Evolutionary conservation across 92 coral and sea anemone genomes (phyloP).

Genomic region (Parazoanthus atlanticus): DNA sequence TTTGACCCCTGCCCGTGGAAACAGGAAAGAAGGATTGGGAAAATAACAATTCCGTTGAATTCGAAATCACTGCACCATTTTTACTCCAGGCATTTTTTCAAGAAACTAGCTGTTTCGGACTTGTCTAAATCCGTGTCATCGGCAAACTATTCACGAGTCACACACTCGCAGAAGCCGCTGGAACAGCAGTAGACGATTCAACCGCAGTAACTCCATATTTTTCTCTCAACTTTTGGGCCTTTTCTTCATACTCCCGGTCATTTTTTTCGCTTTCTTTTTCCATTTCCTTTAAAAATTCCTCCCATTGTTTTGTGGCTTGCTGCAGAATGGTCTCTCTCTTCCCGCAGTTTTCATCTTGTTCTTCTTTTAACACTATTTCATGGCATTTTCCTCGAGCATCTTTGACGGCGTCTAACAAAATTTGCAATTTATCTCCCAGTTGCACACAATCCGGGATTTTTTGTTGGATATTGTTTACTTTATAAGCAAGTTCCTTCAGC

Average conservation of each 20-base stretch:
- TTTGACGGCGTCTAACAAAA: conserved; percentile 69
- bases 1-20: too few relatives aligned
- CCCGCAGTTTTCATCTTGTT: conserved; percentile 65
- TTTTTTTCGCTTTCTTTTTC: conserved; percentile 75
- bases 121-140: background rate
- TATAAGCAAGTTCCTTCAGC: conserved; percentile 69
- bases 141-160: background rate
- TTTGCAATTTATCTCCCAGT: conserved; percentile 63
- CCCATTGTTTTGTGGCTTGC: conserved; percentile 78
- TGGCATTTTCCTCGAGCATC: conserved; percentile 82
- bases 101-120: too few relatives aligned
- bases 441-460: conserved; percentile 69
- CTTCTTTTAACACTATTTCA: conserved; percentile 78
- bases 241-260: conserved; percentile 69
- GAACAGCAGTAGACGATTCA: background rate
- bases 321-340: conserved; percentile 74
- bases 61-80: too few relatives aligned
- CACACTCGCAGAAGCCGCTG: background rate
- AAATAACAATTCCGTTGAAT: too few relatives aligned
- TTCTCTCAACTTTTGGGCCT: conserved; percentile 71
- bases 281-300: conserved; percentile 73
- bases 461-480: conserved; percentile 75
- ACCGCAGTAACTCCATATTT: conserved; percentile 63
- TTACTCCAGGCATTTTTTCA: too few relatives aligned
- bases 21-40: too few relatives aligned